phyloP scores from a whole-genome alignment of 2,888 invertebrate species.

The Leucophora obtusa region DNA sequence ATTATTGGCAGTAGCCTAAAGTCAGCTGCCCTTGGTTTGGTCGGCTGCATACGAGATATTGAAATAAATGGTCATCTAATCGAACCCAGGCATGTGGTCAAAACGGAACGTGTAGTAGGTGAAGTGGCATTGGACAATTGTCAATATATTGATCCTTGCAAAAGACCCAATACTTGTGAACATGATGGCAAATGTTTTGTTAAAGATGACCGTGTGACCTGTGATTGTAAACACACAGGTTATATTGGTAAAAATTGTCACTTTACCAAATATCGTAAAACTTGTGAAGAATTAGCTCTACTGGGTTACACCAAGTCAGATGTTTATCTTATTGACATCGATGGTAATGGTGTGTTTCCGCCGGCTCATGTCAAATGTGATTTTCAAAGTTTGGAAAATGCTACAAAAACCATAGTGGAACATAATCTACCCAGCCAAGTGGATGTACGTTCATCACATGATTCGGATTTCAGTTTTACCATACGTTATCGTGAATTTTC shows the following conservation, averaged over 20 bases:
- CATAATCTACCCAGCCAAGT: slow-evolving; percentile 94
- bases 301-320: slow-evolving; percentile 93
- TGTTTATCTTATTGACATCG: slow-evolving; percentile 95
- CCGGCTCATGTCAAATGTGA: slow-evolving; percentile 95
- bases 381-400: slow-evolving; percentile 91
- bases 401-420: slow-evolving; percentile 92
- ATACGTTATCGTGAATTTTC: slow-evolving; percentile 94
- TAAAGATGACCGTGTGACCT: slow-evolving; percentile 90
- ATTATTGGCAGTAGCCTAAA: slow-evolving; percentile 90
- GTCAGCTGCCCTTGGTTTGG: slow-evolving; percentile 86
- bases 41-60: slow-evolving; percentile 95
- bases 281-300: slow-evolving; percentile 94
- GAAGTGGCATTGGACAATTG: slow-evolving; percentile 95
- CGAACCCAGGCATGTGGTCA: slow-evolving; percentile 89
- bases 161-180: slow-evolving; percentile 93
- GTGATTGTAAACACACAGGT: slow-evolving; percentile 93
- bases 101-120: slow-evolving; percentile 90
- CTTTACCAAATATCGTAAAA: slow-evolving; percentile 93
- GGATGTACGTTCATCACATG: slow-evolving; percentile 88
- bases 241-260: slow-evolving; percentile 97
- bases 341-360: slow-evolving; percentile 94
- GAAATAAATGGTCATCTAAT: slow-evolving; percentile 89
- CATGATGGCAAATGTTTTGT: slow-evolving; percentile 95
- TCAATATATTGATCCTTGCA: slow-evolving; percentile 92
- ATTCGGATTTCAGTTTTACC: slow-evolving; percentile 89